Evolutionary conservation across 2,888 invertebrate species (phyloP).

Genomic region (Leptopilina myrica): DNA sequence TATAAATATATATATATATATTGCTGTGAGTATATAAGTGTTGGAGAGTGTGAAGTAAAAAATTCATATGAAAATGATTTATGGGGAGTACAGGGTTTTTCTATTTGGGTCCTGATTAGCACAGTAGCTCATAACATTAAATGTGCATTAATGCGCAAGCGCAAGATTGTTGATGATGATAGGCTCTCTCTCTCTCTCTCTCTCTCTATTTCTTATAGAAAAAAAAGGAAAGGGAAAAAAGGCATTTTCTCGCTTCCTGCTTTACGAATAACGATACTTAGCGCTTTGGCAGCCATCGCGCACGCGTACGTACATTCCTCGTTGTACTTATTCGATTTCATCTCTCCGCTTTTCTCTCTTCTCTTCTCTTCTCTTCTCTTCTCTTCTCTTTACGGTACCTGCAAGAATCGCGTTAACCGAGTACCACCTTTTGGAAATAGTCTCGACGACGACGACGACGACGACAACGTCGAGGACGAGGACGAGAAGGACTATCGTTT

Average conservation of each 20-base stretch:
- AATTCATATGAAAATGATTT: background rate
- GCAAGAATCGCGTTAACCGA: constrained; percentile 38
- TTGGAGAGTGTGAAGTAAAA: background rate
- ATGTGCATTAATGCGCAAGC: constrained; percentile 33
- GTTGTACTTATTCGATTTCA: constrained; percentile 27
- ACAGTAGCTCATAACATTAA: constrained; percentile 21
- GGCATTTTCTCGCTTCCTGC: constrained; percentile 36
- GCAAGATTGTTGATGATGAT: constrained; percentile 14
- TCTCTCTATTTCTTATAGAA: background rate
- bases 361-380: constrained; percentile 1
- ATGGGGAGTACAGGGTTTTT: background rate
- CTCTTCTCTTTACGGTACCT: constrained; percentile 34
- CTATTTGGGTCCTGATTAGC: constrained; percentile 9
- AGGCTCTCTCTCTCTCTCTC: background rate
- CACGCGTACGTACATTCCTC: constrained; percentile 27
- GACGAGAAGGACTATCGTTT: constrained; percentile 20
- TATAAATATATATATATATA: too few species aligned
- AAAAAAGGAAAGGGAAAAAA: constrained; percentile 1
- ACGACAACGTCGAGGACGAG: too few species aligned
- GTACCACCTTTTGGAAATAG: constrained; percentile 41
- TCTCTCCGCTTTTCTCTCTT: constrained; percentile 11
- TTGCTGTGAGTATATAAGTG: too few species aligned
- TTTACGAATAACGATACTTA: constrained; percentile 36
- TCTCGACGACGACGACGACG: background rate
- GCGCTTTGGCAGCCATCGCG: background rate